phyloP scores from a whole-genome alignment of 2,797 vertebrate species.

The Macrochelys suwanniensis region DNA sequence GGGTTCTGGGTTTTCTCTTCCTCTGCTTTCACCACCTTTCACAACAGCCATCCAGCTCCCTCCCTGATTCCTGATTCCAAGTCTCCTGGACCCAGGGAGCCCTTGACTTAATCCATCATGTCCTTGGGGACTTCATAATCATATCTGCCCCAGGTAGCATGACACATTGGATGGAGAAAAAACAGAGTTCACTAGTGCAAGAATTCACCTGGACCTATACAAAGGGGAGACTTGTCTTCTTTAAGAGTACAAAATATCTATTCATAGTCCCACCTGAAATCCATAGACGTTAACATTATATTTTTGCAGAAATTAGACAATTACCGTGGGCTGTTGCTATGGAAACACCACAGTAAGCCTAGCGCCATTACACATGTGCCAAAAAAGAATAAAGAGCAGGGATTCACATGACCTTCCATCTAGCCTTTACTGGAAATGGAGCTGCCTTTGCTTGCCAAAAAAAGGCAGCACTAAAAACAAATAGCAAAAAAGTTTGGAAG shows the following conservation, averaged over 20 bases:
- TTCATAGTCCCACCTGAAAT: background rate
- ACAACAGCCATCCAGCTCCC: conserved; percentile 14
- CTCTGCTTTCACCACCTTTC: conserved; percentile 2
- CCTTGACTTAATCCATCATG: background rate
- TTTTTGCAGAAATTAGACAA: background rate
- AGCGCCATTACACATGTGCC: rapidly evolving
- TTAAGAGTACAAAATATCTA: background rate
- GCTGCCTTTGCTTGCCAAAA: background rate
- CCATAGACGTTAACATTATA: background rate
- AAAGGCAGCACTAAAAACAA: background rate
- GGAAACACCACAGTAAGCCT: background rate
- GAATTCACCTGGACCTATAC: background rate
- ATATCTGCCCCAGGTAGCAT: rapidly evolving
- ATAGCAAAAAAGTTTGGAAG: background rate
- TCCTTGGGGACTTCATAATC: background rate
- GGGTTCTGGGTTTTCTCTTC: background rate
- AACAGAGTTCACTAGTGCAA: background rate
- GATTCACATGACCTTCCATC: background rate
- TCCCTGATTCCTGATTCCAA: background rate
- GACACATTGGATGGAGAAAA: background rate
- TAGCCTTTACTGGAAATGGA: background rate
- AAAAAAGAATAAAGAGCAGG: background rate
- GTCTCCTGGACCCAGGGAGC: background rate
- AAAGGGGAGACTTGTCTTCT: background rate
- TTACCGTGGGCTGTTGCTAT: background rate